A percentile compares a stretch with the other conserved stretches of the same genome.
Conservation (phyloP, 2,113 vertebrate species). For the Entelurus aequoreus region DNA sequence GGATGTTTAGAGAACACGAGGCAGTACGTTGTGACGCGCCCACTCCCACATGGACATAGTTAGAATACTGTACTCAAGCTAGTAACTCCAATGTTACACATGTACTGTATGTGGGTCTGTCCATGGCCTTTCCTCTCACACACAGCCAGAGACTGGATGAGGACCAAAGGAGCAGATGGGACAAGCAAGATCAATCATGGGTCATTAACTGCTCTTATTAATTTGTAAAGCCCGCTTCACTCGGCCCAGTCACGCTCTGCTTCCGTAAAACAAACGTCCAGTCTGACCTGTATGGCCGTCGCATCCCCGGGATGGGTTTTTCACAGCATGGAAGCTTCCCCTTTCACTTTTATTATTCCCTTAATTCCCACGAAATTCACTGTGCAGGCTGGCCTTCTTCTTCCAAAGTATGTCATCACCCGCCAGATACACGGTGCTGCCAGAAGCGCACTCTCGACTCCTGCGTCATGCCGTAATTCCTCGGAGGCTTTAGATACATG, state of each 20-base stretch:
- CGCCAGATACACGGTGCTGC: slow-evolving; percentile 24
- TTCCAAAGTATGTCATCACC: slow-evolving; percentile 15
- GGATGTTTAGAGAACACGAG: slow-evolving; percentile 29
- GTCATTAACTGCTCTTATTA: slow-evolving; percentile 55
- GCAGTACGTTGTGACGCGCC: slow-evolving; percentile 19
- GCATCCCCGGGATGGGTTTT: slow-evolving; percentile 14
- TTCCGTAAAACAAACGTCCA: slow-evolving; percentile 34
- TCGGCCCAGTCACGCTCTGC: slow-evolving; percentile 21
- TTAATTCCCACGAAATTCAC: slow-evolving; percentile 26
- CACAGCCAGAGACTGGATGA: slow-evolving; percentile 27
- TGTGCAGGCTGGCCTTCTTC: slow-evolving; percentile 1
- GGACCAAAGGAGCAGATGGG: slow-evolving; percentile 48
- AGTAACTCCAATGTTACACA: slow-evolving; percentile 32
- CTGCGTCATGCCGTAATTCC: slow-evolving; percentile 31
- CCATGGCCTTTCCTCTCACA: slow-evolving; percentile 32
- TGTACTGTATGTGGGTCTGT: slow-evolving; percentile 17
- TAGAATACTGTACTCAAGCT: slow-evolving; percentile 18
- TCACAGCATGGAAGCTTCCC: slow-evolving; percentile 28
- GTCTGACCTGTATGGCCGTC: slow-evolving; percentile 15
- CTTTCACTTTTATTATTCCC: slow-evolving; percentile 23
- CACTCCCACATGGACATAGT: slow-evolving; percentile 17
- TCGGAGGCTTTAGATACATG: slow-evolving; percentile 26
- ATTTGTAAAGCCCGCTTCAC: slow-evolving; percentile 54
- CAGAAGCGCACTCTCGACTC: slow-evolving; percentile 14
- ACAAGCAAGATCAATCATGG: slow-evolving; percentile 43